Evolutionary conservation across 2,888 invertebrate species (phyloP).

Genomic region (Drosophila quasianomalipes): DNA sequence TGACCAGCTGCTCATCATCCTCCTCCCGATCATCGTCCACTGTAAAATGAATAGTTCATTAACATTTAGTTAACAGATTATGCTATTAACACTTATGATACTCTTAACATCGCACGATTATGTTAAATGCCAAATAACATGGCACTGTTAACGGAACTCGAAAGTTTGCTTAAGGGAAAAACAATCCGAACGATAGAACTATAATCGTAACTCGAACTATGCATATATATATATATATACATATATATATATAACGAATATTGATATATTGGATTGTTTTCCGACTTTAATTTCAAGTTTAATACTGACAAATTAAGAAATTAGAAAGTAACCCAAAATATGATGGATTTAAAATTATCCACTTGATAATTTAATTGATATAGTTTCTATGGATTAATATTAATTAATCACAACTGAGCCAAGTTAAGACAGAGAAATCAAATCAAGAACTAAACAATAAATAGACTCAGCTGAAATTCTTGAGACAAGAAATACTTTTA

Average conservation of each 20-base stretch:
- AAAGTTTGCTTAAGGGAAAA: not conserved
- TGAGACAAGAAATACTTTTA: not conserved
- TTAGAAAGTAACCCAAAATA: no score
- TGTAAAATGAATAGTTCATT: conserved; percentile 22
- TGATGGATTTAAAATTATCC: no score
- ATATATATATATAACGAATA: not conserved
- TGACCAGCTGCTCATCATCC: conserved; percentile 85
- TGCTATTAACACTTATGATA: not conserved
- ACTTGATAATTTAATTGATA: not conserved
- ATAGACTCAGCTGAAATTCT: not conserved
- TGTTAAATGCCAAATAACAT: not conserved
- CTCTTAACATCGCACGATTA: not conserved
- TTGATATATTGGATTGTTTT: not conserved
- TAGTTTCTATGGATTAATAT: not conserved
- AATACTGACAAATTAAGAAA: not conserved
- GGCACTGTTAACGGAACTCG: not conserved
- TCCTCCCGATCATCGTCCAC: conserved; percentile 87
- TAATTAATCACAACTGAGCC: not conserved
- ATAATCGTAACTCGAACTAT: not conserved
- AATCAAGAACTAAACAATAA: not conserved
- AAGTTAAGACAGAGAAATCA: not conserved
- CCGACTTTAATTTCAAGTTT: not conserved
- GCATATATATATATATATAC: not conserved
- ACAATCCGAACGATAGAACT: not conserved
- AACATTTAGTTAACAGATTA: not conserved